These are phyloP conservation scores for Sinocyclocheilus anophthalmus DNA, from an alignment of 2,113 vertebrate species.

Conservation along the genomic window DNA sequence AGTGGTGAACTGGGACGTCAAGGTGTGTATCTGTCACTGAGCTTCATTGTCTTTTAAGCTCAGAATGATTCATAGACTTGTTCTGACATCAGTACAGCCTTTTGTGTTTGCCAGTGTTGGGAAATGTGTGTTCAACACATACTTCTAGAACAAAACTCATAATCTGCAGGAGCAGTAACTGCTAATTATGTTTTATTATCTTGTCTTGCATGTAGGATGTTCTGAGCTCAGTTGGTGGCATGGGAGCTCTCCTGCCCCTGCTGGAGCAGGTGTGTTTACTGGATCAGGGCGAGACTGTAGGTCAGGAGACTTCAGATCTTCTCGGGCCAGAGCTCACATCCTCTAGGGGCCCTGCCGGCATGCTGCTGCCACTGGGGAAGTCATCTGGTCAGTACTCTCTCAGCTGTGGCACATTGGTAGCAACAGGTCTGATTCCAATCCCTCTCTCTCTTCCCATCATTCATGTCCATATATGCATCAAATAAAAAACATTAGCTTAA, in stretches of 20 bases:
- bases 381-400: conserved; percentile 80
- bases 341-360: conserved; percentile 77
- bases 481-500: too few relatives aligned
- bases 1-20: conserved; percentile 93
- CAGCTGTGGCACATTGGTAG: not conserved
- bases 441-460: too few relatives aligned
- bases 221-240: conserved; percentile 89
- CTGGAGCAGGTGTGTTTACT: conserved; percentile 85
- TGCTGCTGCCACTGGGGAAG: conserved; percentile 86
- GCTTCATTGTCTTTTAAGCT: not conserved
- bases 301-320: conserved; percentile 84
- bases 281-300: conserved; percentile 74
- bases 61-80: not conserved
- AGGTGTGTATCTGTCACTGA: conserved; percentile 72
- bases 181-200: conserved; percentile 2
- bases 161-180: not conserved
- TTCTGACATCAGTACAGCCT: not conserved
- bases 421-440: too few relatives aligned
- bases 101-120: not conserved
- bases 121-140: not conserved
- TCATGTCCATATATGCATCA: too few relatives aligned
- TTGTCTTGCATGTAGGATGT: conserved; percentile 80
- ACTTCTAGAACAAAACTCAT: not conserved
- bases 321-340: conserved; percentile 90
- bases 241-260: conserved; percentile 86